Conservation (phyloP, 2,888 invertebrate genomes). For the Lacanobia oleracea region DNA sequence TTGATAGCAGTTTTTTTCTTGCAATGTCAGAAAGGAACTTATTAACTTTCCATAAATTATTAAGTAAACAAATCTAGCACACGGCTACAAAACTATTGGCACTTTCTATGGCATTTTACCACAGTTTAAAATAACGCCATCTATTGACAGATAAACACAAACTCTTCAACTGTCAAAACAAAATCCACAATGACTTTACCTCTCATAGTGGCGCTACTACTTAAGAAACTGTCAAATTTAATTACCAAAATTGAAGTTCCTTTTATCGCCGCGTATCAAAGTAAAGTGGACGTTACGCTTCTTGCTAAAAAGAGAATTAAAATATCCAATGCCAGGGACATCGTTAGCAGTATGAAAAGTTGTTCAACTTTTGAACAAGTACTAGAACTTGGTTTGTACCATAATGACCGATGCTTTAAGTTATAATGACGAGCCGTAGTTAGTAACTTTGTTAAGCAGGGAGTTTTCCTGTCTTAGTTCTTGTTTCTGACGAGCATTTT, state of each 20-base stretch:
- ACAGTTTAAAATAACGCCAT: slow-evolving; percentile 29
- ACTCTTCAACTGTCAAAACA: neutral
- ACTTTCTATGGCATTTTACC: no score
- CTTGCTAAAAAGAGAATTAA: slow-evolving; percentile 32
- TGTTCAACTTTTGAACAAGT: slow-evolving; percentile 53
- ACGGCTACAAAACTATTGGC: neutral
- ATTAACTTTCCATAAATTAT: no score
- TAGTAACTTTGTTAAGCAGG: slow-evolving; percentile 41
- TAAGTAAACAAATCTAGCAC: no score
- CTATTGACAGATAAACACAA: neutral
- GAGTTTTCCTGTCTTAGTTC: slow-evolving; percentile 39
- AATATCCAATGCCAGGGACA: slow-evolving; percentile 34
- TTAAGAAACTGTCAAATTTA: neutral
- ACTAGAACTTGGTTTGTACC: slow-evolving; percentile 53
- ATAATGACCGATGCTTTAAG: slow-evolving; percentile 61
- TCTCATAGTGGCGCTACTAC: neutral
- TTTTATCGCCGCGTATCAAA: neutral
- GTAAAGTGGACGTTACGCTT: neutral
- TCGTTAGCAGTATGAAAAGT: slow-evolving; percentile 54
- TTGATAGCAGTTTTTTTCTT: no score
- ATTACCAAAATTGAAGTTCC: neutral
- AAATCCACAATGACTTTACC: neutral
- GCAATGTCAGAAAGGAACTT: no score
- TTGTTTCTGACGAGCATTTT: slow-evolving; percentile 31
- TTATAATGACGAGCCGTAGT: slow-evolving; percentile 63